phyloP scores from a whole-genome alignment of 2,888 invertebrate genomes.

The Clostera curtula region DNA sequence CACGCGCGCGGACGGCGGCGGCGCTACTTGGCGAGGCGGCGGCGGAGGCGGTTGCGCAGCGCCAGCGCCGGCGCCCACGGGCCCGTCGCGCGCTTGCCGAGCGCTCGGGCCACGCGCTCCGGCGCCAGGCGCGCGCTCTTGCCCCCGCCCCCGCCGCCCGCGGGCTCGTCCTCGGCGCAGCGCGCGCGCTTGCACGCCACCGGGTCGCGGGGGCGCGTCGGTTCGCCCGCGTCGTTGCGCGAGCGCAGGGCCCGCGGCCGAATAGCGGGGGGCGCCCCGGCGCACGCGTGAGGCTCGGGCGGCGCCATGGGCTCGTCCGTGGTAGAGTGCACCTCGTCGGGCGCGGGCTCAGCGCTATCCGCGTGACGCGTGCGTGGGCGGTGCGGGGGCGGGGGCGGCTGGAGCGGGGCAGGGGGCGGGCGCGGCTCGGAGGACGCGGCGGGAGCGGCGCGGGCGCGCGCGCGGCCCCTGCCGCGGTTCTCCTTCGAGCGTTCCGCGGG shows the following conservation, averaged over 20 bases:
- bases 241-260: constrained; percentile 37
- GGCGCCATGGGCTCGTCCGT: constrained; percentile 9
- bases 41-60: constrained; percentile 58
- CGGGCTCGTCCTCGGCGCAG: constrained; percentile 13
- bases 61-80: constrained; percentile 61
- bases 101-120: constrained; percentile 33
- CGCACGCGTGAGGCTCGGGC: constrained; percentile 12
- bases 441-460: constrained; percentile 41
- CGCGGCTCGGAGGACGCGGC: constrained; percentile 28
- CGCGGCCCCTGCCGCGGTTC: constrained; percentile 54
- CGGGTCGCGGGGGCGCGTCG: constrained; percentile 22
- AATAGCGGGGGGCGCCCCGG: constrained; percentile 15
- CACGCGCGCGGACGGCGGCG: constrained; percentile 9
- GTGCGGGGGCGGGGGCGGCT: constrained; percentile 25
- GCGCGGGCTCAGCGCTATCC: constrained; percentile 31
- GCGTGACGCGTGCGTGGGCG: constrained; percentile 42
- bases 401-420: constrained; percentile 23
- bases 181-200: constrained; percentile 18
- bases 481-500: constrained; percentile 57
- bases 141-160: constrained; percentile 20
- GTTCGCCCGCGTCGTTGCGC: constrained; percentile 33
- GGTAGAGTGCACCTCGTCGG: constrained; percentile 17
- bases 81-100: constrained; percentile 43
- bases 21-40: constrained; percentile 56
- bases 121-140: constrained; percentile 25